These are phyloP conservation scores for Anomalospiza imberbis DNA, from an alignment of 2,797 vertebrate species.

Conservation along the genomic window DNA sequence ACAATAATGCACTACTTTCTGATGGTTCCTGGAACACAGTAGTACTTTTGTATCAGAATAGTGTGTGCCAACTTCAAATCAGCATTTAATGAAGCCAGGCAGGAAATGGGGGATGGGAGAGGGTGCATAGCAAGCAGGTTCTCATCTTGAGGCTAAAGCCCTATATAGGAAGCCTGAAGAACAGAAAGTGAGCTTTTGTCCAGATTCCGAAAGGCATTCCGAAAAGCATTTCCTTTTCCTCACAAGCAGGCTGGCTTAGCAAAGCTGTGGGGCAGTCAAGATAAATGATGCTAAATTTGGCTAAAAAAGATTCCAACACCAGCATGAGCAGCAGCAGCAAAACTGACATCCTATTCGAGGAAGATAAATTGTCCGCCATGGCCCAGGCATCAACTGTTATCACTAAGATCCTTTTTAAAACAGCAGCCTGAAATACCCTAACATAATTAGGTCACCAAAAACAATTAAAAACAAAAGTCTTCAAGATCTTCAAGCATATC, in stretches of 20 bases:
- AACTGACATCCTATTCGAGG: not conserved
- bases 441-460: not conserved
- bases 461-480: not conserved
- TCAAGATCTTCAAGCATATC: not conserved
- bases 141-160: slow-evolving; percentile 79
- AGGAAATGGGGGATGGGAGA: slow-evolving; percentile 83
- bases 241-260: not conserved
- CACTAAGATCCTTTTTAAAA: not conserved
- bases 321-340: not conserved
- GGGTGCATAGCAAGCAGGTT: slow-evolving; percentile 72
- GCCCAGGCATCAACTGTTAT: not conserved
- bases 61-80: slow-evolving; percentile 75
- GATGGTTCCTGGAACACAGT: slow-evolving; percentile 73
- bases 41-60: slow-evolving; percentile 79
- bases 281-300: slow-evolving; percentile 8
- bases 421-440: not conserved
- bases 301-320: not conserved
- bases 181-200: slow-evolving; percentile 80
- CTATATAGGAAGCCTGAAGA: slow-evolving; percentile 74
- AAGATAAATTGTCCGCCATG: not conserved
- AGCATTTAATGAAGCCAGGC: slow-evolving; percentile 83
- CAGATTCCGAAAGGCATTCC: slow-evolving; percentile 17
- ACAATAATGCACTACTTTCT: slow-evolving; percentile 78
- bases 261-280: not conserved
- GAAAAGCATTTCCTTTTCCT: slow-evolving; percentile 60